Base-by-base conservation (phyloP, 2,113 vertebrate species). In the Copsychus sechellarum region DNA sequence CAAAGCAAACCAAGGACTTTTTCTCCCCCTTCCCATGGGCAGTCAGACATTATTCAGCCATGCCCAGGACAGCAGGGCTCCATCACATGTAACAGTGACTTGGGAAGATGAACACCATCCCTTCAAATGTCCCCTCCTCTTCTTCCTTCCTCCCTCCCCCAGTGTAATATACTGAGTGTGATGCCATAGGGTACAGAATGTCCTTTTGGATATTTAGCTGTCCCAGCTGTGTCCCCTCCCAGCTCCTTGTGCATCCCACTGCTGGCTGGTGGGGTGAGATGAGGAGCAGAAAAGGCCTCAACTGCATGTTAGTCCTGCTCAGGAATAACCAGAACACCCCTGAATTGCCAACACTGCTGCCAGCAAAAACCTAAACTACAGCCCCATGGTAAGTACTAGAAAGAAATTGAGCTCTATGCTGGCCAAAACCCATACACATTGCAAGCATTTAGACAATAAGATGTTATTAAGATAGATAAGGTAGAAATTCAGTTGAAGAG, bases 191-290 rank as follows among this genome's bases (percentile, higher is more conserved):
- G 13, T 50, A 5, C 33, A 22, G 50, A 51, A 29, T 57, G 53
- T 71, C 43, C 33, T 40, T 25, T 24, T 43, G 57, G 43, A 29
- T 23, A 51, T 28, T 26, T 2, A 43, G 6, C 36, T 60, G 38
- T 40, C 29, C 61, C 54, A 58, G 34, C 70, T 71, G 9, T 45
- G 50, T 21, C 28, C 33, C 24, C 22, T 71, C 29, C 31, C 21
- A 40, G 0, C 14, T 38, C 38, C 12, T 62, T 0, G 1, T 84
- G 33, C 19, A 25, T 8, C 10, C 33, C 33, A 4, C 7, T 71
- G 28, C 20, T 84, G 1, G 0, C 50, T n/a, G 48, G 2, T 14
- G 3, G 23, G 13, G 7, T 18, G 13, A 11, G 15, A 5, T 38
- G 57, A 43, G 36, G 28, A 78, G 50, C 36, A 11, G 11, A 22